A percentile compares a stretch with the other conserved stretches of the same genome.
phyloP scores from a whole-genome alignment of 2,888 invertebrate species.

The Phrixothrix hirtus region DNA sequence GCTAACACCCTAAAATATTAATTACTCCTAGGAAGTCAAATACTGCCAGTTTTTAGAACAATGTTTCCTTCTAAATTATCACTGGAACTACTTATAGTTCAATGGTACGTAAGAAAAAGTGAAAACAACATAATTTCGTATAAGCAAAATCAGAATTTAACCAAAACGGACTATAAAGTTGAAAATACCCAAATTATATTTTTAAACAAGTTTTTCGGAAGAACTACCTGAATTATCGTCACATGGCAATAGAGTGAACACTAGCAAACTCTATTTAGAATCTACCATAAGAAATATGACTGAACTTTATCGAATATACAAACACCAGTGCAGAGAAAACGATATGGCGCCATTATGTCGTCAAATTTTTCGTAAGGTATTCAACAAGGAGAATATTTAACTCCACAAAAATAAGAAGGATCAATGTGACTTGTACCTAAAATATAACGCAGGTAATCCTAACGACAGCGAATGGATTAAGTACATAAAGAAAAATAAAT shows the following conservation, averaged over 20 bases:
- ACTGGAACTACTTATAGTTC: too few species aligned
- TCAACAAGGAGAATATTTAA: background rate
- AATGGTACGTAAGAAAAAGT: too few species aligned
- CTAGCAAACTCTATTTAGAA: slow-evolving; percentile 1
- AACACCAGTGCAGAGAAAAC: too few species aligned
- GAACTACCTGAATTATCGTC: background rate
- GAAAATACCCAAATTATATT: background rate
- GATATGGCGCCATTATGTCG: background rate
- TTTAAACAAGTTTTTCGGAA: background rate
- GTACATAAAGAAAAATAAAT: background rate
- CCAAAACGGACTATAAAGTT: background rate
- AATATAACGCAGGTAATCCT: slow-evolving; percentile 1
- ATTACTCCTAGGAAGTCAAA: too few species aligned
- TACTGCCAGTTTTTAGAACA: too few species aligned
- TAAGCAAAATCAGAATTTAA: too few species aligned
- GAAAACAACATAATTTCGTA: too few species aligned
- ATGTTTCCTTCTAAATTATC: too few species aligned
- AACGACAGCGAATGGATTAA: too few species aligned
- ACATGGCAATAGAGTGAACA: background rate
- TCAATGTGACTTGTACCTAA: background rate
- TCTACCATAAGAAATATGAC: background rate
- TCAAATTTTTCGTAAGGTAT: background rate
- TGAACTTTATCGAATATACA: too few species aligned
- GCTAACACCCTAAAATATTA: too few species aligned
- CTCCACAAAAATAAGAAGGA: background rate